Percentiles rank a stretch among this genome's conserved stretches.
Evolutionary conservation across 2,797 vertebrate genomes (phyloP).

Genomic region (Okamejei kenojei): DNA sequence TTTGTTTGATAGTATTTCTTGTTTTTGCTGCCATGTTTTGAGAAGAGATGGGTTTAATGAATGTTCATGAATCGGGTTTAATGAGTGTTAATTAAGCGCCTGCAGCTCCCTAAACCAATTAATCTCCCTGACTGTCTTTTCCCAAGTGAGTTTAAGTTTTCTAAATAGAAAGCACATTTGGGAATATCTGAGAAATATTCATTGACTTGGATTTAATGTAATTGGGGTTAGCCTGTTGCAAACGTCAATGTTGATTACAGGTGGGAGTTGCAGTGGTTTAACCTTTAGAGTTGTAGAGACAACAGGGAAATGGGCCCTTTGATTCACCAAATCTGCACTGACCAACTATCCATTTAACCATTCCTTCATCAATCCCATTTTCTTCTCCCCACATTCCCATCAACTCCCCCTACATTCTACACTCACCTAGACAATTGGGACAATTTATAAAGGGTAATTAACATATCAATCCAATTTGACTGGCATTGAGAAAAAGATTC

Average conservation of each 20-base stretch:
- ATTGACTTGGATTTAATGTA: not conserved
- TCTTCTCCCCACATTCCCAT: too few species aligned
- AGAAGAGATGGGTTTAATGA: not conserved
- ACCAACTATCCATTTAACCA: too few species aligned
- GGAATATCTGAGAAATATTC: not conserved
- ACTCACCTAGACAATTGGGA: too few species aligned
- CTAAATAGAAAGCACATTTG: not conserved
- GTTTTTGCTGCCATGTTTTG: not conserved
- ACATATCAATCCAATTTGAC: not conserved
- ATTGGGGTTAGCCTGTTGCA: not conserved
- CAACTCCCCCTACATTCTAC: too few species aligned
- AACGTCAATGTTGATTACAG: constrained; percentile 26
- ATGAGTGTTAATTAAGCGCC: not conserved
- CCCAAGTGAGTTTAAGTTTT: not conserved
- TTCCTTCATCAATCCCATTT: too few species aligned
- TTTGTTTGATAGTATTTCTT: too few species aligned
- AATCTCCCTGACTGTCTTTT: not conserved
- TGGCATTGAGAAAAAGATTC: not conserved
- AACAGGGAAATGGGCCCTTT: too few species aligned
- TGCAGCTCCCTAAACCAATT: too few species aligned
- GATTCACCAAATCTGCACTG: too few species aligned
- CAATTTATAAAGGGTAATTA: too few species aligned
- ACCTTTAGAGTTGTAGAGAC: not conserved
- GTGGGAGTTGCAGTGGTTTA: not conserved
- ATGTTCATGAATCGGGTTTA: not conserved